phyloP scores from a whole-genome alignment of 1,140 invertebrate species.

The Pinna nobilis region DNA sequence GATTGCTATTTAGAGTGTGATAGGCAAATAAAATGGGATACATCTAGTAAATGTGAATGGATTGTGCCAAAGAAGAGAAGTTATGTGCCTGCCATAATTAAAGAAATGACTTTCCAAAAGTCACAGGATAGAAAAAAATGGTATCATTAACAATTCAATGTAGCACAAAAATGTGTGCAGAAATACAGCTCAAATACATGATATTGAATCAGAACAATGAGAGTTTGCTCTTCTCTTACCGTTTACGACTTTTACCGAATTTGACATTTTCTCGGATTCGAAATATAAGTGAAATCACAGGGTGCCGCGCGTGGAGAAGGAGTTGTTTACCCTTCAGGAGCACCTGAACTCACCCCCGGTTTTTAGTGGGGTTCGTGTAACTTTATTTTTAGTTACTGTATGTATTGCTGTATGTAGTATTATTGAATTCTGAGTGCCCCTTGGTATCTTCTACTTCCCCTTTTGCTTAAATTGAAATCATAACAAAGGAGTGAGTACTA shows the following conservation, averaged over 20 bases:
- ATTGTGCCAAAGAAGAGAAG: neutral
- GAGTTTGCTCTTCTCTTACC: too few relatives aligned
- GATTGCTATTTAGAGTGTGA: neutral
- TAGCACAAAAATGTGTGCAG: neutral
- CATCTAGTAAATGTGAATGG: neutral
- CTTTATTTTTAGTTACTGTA: too few relatives aligned
- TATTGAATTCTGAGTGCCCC: too few relatives aligned
- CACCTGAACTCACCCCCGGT: too few relatives aligned
- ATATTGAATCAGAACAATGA: neutral
- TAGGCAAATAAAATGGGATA: constrained; percentile 2
- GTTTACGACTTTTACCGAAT: too few relatives aligned
- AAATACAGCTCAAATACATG: neutral
- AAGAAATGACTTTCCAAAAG: neutral
- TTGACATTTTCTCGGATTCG: too few relatives aligned
- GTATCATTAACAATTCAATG: neutral
- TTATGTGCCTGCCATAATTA: neutral
- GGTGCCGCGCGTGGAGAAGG: too few relatives aligned
- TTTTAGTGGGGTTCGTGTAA: too few relatives aligned
- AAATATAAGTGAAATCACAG: too few relatives aligned
- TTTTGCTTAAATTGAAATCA: neutral
- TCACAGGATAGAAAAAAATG: neutral
- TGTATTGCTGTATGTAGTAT: too few relatives aligned
- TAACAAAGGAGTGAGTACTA: neutral
- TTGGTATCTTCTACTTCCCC: too few relatives aligned
- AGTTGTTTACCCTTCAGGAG: too few relatives aligned